phyloP scores from a whole-genome alignment of 2,888 invertebrate species.

The Drosophila gaucha region DNA sequence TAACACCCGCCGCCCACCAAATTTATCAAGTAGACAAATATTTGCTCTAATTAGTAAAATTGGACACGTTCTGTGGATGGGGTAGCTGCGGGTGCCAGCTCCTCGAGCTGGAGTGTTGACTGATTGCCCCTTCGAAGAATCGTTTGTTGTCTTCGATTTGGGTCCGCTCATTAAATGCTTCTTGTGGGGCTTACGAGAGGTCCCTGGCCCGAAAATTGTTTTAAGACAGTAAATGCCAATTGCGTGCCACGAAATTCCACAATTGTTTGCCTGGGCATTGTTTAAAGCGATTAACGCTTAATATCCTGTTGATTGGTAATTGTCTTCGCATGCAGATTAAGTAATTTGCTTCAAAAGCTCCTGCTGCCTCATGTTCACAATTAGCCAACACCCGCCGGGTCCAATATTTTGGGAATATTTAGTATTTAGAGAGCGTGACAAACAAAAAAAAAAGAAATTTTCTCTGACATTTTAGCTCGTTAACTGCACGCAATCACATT shows the following conservation, averaged over 20 bases:
- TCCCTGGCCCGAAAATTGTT: slow-evolving; percentile 4
- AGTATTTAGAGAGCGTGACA: neutral
- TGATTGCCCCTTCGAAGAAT: slow-evolving; percentile 50
- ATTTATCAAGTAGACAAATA: slow-evolving; percentile 61
- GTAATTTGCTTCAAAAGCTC: slow-evolving; percentile 43
- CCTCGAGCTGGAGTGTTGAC: slow-evolving; percentile 40
- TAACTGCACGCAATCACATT: slow-evolving; percentile 40
- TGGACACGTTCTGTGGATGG: slow-evolving; percentile 51
- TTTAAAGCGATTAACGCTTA: slow-evolving; percentile 60
- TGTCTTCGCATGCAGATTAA: slow-evolving; percentile 59
- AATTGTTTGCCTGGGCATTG: slow-evolving; percentile 36
- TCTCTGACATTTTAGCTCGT: slow-evolving; percentile 19
- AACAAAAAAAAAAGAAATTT: slow-evolving; percentile 4
- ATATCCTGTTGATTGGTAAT: slow-evolving; percentile 56
- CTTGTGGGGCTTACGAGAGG: slow-evolving; percentile 5
- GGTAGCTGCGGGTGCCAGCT: slow-evolving; percentile 11
- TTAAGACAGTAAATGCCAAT: slow-evolving; percentile 41
- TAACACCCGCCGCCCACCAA: slow-evolving; percentile 16
- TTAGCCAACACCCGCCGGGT: slow-evolving; percentile 9
- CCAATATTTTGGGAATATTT: slow-evolving; percentile 1
- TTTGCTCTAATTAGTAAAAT: slow-evolving; percentile 65
- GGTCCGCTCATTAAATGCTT: slow-evolving; percentile 42
- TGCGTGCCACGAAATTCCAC: slow-evolving; percentile 39
- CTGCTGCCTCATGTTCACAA: slow-evolving; percentile 31
- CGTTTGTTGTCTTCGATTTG: slow-evolving; percentile 53